Evolutionary conservation across 2,888 invertebrate genomes (phyloP).

Genomic region (Aleiodes testaceus): DNA sequence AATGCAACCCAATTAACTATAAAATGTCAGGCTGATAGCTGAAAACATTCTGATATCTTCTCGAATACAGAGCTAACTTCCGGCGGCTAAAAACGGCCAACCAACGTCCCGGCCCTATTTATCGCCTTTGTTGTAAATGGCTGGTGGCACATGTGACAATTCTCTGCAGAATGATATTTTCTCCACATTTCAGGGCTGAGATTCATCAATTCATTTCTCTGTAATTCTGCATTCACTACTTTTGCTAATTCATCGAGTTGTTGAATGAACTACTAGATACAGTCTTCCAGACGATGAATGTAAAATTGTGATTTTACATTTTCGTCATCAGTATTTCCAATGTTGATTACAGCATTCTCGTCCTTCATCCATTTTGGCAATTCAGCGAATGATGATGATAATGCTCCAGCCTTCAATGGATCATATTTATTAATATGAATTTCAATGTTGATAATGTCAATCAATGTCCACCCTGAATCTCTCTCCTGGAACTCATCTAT

Average conservation of each 20-base stretch:
- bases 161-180: slow-evolving; percentile 12
- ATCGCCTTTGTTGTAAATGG: too few species aligned
- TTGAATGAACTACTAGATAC: slow-evolving; percentile 46
- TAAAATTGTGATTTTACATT: slow-evolving; percentile 42
- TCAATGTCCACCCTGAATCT: slow-evolving; percentile 47
- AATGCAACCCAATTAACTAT: too few species aligned
- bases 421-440: slow-evolving; percentile 39
- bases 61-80: too few species aligned
- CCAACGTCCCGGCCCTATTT: too few species aligned
- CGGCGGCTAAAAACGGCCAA: too few species aligned
- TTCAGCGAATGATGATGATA: slow-evolving; percentile 49
- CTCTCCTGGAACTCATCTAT: slow-evolving; percentile 52
- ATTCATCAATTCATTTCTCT: not conserved
- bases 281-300: slow-evolving; percentile 33
- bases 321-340: slow-evolving; percentile 48
- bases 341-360: slow-evolving; percentile 53
- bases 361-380: slow-evolving; percentile 46
- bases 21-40: too few species aligned
- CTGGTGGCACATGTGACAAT: slow-evolving; percentile 48
- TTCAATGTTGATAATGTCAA: slow-evolving; percentile 48
- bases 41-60: too few species aligned
- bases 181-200: not conserved
- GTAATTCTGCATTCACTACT: not conserved
- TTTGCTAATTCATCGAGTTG: slow-evolving; percentile 10
- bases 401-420: slow-evolving; percentile 43